Evolutionary conservation across 2,113 vertebrate species (phyloP).

Genomic region (Paramormyrops kingsleyae): DNA sequence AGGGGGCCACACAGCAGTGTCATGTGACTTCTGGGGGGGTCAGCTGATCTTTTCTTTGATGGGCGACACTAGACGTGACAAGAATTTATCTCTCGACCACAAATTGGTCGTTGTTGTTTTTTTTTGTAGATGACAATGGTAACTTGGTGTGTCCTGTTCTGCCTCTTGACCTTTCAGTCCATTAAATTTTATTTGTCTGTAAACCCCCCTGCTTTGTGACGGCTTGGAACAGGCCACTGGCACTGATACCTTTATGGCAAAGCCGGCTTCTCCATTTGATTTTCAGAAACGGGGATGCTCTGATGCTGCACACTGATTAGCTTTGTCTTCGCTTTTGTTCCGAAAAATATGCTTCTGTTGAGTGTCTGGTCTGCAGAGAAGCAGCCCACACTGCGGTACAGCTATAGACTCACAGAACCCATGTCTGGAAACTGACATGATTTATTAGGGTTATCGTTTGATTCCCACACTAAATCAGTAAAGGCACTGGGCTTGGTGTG

Average conservation of each 20-base stretch:
- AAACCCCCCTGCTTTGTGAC: neutral
- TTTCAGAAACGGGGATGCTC: neutral
- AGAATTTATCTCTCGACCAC: neutral
- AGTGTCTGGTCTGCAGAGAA: neutral
- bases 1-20: neutral
- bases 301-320: neutral
- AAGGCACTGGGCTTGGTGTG: neutral
- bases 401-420: neutral
- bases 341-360: neutral
- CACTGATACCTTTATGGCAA: neutral
- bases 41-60: neutral
- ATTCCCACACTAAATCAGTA: conserved; percentile 35
- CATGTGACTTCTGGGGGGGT: neutral
- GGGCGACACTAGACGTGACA: neutral
- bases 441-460: conserved; percentile 44
- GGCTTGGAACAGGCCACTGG: neutral
- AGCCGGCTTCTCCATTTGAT: neutral
- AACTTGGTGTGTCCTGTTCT: neutral
- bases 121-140: neutral
- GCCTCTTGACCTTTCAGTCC: neutral
- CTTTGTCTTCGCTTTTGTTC: neutral
- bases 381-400: neutral
- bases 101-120: neutral
- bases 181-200: neutral
- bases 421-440: conserved; percentile 43